These are phyloP conservation scores for Ochropacha duplaris DNA, from an alignment of 2,888 invertebrate species.

Conservation along the genomic window DNA sequence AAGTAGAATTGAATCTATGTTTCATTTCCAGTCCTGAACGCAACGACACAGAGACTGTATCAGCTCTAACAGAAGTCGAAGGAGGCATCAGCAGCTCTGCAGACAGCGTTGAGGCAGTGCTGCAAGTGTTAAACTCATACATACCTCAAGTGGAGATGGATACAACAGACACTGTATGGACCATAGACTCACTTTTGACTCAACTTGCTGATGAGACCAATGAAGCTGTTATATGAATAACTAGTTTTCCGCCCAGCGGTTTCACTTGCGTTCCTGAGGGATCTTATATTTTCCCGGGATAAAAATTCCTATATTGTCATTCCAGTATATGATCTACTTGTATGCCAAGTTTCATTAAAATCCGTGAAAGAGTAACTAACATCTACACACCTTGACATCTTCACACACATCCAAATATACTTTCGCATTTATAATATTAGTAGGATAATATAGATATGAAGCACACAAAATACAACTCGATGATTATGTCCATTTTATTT, in stretches of 20 bases:
- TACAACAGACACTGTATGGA: slow-evolving; percentile 71
- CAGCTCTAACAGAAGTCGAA: slow-evolving; percentile 65
- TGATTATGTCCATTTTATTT: slow-evolving; percentile 17
- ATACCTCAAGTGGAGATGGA: slow-evolving; percentile 66
- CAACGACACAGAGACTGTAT: slow-evolving; percentile 68
- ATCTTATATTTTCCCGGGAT: too few relatives aligned
- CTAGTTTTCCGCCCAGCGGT: too few relatives aligned
- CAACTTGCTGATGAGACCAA: slow-evolving; percentile 61
- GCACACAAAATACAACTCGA: neutral
- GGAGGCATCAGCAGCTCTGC: slow-evolving; percentile 58
- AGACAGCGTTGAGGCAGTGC: slow-evolving; percentile 65
- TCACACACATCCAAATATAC: too few relatives aligned
- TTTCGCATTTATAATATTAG: neutral
- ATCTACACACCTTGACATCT: too few relatives aligned
- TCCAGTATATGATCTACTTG: too few relatives aligned
- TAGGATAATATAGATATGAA: neutral
- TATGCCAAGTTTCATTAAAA: too few relatives aligned
- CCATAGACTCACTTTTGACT: slow-evolving; percentile 66
- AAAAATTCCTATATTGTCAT: too few relatives aligned
- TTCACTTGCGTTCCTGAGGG: too few relatives aligned
- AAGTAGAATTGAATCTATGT: too few relatives aligned
- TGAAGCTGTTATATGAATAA: slow-evolving; percentile 10
- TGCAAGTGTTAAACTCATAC: slow-evolving; percentile 62
- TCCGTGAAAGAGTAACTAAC: neutral
- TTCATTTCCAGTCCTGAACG: slow-evolving; percentile 44